Percentiles rank a stretch among this genome's conserved stretches.
phyloP scores from a whole-genome alignment of 2,888 invertebrate species.

The Ochropacha duplaris region DNA sequence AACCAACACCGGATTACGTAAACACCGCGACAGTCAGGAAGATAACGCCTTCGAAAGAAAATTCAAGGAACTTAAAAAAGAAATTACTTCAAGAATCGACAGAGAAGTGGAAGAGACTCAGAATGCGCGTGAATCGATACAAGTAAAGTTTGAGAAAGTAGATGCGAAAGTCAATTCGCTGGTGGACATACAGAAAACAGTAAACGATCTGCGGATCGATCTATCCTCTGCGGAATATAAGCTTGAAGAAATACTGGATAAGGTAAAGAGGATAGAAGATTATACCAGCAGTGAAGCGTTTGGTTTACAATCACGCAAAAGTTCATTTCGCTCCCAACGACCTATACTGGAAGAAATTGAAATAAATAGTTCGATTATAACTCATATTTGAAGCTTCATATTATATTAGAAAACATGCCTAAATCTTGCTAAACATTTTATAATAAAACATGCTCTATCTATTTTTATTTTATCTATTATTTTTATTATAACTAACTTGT shows the following conservation, averaged over 20 bases:
- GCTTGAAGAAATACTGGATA: slow-evolving; percentile 41
- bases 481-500: too few species aligned
- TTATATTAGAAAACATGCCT: too few species aligned
- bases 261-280: slow-evolving; percentile 50
- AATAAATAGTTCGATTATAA: slow-evolving; percentile 19
- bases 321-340: slow-evolving; percentile 24
- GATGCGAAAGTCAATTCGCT: slow-evolving; percentile 58
- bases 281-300: slow-evolving; percentile 22
- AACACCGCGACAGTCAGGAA: slow-evolving; percentile 36
- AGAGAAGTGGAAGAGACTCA: slow-evolving; percentile 46
- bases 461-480: too few species aligned
- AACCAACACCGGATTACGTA: slow-evolving; percentile 63
- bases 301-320: slow-evolving; percentile 38
- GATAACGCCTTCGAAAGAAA: slow-evolving; percentile 52
- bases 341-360: slow-evolving; percentile 36
- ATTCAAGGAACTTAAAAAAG: slow-evolving; percentile 53
- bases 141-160: slow-evolving; percentile 52
- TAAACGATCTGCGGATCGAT: slow-evolving; percentile 44
- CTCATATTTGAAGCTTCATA: slow-evolving; percentile 14
- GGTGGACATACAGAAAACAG: slow-evolving; percentile 53
- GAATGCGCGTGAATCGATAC: slow-evolving; percentile 46
- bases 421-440: too few species aligned
- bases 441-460: too few species aligned
- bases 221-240: slow-evolving; percentile 38
- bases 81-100: slow-evolving; percentile 51